Conservation (phyloP, 2,113 vertebrate species). For the Atlantisia rogersi region DNA sequence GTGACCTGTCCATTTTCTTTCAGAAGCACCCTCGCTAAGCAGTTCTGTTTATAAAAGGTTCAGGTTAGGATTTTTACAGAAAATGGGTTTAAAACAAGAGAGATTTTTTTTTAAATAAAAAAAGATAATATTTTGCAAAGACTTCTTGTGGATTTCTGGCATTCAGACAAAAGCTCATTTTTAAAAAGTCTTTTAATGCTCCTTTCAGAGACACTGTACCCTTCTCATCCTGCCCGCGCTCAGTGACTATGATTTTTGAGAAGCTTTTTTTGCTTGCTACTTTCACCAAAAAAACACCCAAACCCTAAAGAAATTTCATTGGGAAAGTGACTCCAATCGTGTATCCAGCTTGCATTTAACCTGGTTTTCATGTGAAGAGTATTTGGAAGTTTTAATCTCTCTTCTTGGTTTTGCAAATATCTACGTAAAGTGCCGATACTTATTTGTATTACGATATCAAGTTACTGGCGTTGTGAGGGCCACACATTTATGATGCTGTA, state of each 20-base stretch:
- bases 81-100: background rate
- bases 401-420: slow-evolving; percentile 68
- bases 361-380: slow-evolving; percentile 74
- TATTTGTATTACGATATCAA: slow-evolving; percentile 65
- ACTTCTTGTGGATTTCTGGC: slow-evolving; percentile 25
- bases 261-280: slow-evolving; percentile 27
- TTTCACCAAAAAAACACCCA: slow-evolving; percentile 24
- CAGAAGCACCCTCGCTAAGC: background rate
- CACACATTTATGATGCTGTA: slow-evolving; percentile 71
- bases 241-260: background rate
- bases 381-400: slow-evolving; percentile 68
- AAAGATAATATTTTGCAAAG: background rate
- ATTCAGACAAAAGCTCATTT: background rate
- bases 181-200: background rate
- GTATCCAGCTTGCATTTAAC: background rate
- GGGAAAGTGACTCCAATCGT: background rate
- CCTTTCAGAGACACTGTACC: background rate
- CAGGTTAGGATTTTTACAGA: slow-evolving; percentile 14
- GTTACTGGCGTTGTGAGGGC: slow-evolving; percentile 74
- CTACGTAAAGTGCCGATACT: slow-evolving; percentile 74
- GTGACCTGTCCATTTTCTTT: background rate
- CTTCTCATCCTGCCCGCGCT: slow-evolving; percentile 12
- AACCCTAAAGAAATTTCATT: background rate
- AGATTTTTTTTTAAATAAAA: background rate
- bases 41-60: background rate